Evolutionary conservation across 2,797 vertebrate species (phyloP), one percentile per base, ranked within the genome.

Genomic region (Toxotes lorentzi): DNA sequence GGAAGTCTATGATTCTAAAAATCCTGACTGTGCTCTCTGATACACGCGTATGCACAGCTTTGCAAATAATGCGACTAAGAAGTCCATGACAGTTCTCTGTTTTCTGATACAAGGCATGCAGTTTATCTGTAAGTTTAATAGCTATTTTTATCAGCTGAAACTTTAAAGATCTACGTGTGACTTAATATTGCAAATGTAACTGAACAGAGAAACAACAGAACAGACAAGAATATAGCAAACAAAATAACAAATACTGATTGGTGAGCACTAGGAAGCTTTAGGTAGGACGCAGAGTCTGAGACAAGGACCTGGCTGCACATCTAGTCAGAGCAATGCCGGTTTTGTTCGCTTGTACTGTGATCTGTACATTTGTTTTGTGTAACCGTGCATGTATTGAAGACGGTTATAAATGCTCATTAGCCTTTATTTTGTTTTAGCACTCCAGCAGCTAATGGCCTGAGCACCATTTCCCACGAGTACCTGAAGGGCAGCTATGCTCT

Each of bases 401-500:
- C 62, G 51, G 35, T 68, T 24, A 3, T 23, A 21, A 53, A 51
- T 63, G 23, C 8, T 78, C 4, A 59, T 4, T 69, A 13, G 13
- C 17, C 11, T 62, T 65, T 14, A 14, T 70, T 65, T 61, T 80
- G 34, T 78, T 82, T 68, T 34, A 93, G 92, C 48, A n/a, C 82
- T 21, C 93, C 92, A 59, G 87, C 95, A 51, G 94, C 96, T 51
- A 99, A 99, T 1, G 98, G 98, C 17, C 93, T 99, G 70, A 97
- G 95, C 93, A 97, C 96, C 48, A 93, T 99, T 75, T 99, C 97
- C 1, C 97, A 99, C 0, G 97, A 99, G 86, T 99, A 99, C 91
- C 95, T 99, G 92, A 98, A 97, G 88, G 96, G 97, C 75, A 99
- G 97, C 94, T 99, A 99, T 1, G 95, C 96, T 27, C 92, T 99